A percentile compares a stretch with the other conserved stretches of the same genome.
phyloP scores from a whole-genome alignment of 2,888 invertebrate genomes.

The Capitulum mitella region DNA sequence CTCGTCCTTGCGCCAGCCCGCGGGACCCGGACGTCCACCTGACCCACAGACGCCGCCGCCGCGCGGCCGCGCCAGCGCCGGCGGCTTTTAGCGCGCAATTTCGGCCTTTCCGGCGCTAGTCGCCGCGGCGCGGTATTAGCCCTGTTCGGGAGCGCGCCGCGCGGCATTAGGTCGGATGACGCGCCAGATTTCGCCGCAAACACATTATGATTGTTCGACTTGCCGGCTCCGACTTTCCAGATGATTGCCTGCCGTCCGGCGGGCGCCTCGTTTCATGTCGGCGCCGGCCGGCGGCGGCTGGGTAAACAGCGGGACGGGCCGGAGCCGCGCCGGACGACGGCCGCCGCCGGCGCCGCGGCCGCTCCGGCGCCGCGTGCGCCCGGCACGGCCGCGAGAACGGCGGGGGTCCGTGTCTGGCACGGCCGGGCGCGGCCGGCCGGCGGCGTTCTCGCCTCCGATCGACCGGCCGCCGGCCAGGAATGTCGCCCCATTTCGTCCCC shows the following conservation, averaged over 20 bases:
- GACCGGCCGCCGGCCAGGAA: background rate
- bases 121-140: background rate
- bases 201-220: slow-evolving; percentile 20
- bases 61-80: background rate
- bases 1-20: too few species aligned
- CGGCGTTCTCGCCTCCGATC: too few species aligned
- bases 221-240: background rate
- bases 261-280: background rate
- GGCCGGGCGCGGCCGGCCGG: too few species aligned
- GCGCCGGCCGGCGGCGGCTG: too few species aligned
- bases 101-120: background rate
- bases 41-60: background rate
- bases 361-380: background rate
- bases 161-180: background rate
- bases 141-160: slow-evolving; percentile 16
- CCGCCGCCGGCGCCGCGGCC: background rate
- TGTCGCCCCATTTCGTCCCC: background rate
- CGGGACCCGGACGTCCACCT: too few species aligned
- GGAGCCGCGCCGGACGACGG: background rate
- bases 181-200: slow-evolving; percentile 12
- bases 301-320: background rate
- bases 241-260: background rate
- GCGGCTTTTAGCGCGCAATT: background rate
- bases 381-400: background rate
- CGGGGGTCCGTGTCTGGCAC: background rate